phyloP scores from a whole-genome alignment of 2,113 vertebrate genomes.

The Holacanthus passer region DNA sequence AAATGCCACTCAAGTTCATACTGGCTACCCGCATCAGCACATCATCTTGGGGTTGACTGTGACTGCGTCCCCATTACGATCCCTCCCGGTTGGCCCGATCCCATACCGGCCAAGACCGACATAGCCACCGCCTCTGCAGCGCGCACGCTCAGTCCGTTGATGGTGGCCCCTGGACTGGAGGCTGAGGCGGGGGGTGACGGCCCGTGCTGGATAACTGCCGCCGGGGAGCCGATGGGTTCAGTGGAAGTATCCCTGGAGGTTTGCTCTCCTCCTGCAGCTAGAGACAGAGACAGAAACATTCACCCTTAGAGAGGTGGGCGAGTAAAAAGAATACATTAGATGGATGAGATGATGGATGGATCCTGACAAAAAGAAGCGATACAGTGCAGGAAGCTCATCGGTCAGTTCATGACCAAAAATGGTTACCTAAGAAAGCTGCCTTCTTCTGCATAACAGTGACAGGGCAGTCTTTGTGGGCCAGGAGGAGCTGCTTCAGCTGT shows the following conservation, averaged over 20 bases:
- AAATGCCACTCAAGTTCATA: conserved; percentile 67
- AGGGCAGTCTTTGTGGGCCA: conserved; percentile 98
- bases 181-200: conserved; percentile 80
- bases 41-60: conserved; percentile 95
- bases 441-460: conserved; percentile 98
- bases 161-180: conserved; percentile 79
- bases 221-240: conserved; percentile 88
- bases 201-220: conserved; percentile 90
- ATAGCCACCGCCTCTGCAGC: conserved; percentile 95
- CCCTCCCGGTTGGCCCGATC: conserved; percentile 90
- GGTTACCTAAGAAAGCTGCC: conserved; percentile 84
- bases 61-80: conserved; percentile 89
- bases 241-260: conserved; percentile 87
- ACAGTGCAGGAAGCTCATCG: background rate
- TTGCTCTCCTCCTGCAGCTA: conserved; percentile 91
- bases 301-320: conserved; percentile 84
- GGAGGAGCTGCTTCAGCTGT: conserved; percentile 95
- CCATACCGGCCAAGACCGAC: conserved; percentile 94
- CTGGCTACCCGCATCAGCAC: conserved; percentile 67
- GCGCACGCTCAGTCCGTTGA: conserved; percentile 90
- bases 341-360: conserved; percentile 67
- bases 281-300: conserved; percentile 79
- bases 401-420: background rate
- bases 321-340: conserved; percentile 72
- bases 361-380: conserved; percentile 22